These are phyloP conservation scores for Chrysolina oricalcia DNA, from an alignment of 2,888 invertebrate species.

Conservation along the genomic window DNA sequence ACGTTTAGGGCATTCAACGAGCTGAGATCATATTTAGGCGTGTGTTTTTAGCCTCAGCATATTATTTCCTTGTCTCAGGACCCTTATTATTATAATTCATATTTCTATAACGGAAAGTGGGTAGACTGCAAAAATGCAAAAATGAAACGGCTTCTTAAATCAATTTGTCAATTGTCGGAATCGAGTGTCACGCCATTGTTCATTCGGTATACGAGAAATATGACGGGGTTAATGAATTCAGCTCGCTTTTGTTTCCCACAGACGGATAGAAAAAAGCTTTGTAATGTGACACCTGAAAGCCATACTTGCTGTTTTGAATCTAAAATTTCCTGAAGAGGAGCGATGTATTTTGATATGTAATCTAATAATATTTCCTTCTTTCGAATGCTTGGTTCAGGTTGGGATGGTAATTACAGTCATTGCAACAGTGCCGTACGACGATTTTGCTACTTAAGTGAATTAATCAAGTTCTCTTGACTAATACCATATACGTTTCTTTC, in stretches of 20 bases:
- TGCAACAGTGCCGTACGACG: neutral
- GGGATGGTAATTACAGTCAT: neutral
- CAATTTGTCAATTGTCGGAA: neutral
- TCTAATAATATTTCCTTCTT: slow-evolving; percentile 16
- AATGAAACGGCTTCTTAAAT: no score
- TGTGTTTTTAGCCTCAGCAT: no score
- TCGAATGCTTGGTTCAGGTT: neutral
- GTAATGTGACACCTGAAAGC: slow-evolving; percentile 21
- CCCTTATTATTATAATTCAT: no score
- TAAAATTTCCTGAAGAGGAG: slow-evolving; percentile 4
- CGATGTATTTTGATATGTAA: slow-evolving; percentile 19
- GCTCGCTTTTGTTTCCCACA: neutral
- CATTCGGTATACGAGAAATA: neutral
- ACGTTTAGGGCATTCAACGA: no score
- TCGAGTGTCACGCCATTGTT: neutral
- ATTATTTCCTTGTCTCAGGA: no score
- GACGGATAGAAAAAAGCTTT: neutral
- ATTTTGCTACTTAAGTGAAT: no score
- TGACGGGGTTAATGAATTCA: slow-evolving; percentile 9
- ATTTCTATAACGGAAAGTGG: no score
- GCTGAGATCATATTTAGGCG: no score
- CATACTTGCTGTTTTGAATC: neutral
- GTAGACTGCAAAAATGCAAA: no score
- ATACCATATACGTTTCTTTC: no score
- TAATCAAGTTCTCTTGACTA: no score